Evolutionary conservation across 1,140 invertebrate species (phyloP).

Genomic region (Polyergus mexicanus): DNA sequence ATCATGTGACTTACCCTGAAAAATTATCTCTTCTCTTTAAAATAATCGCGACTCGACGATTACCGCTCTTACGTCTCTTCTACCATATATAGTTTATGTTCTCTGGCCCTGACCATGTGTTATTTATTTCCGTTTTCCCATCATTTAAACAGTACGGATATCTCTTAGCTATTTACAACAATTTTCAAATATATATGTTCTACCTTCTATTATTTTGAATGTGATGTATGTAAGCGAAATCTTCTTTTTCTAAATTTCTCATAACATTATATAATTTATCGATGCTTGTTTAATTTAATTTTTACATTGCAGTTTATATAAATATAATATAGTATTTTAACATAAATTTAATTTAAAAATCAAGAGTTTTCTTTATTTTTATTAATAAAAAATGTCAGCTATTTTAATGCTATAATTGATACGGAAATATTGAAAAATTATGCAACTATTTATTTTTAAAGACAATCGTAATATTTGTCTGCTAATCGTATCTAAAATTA

Average conservation of each 20-base stretch:
- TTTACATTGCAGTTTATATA: too few species aligned
- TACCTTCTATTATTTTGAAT: background rate
- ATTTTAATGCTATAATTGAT: too few species aligned
- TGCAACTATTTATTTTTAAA: too few species aligned
- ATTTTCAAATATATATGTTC: background rate
- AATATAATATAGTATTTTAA: too few species aligned
- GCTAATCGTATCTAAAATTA: background rate
- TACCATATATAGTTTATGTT: slow-evolving; percentile 27
- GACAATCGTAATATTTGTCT: too few species aligned
- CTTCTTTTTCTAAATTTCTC: background rate
- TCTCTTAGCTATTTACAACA: background rate
- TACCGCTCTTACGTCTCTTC: slow-evolving; percentile 31
- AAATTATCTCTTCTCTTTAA: slow-evolving; percentile 57
- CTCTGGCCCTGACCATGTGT: slow-evolving; percentile 37
- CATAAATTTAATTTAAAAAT: too few species aligned
- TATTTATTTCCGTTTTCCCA: slow-evolving; percentile 39
- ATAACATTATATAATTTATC: background rate
- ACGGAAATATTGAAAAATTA: too few species aligned
- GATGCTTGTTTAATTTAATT: too few species aligned
- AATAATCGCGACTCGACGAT: slow-evolving; percentile 57
- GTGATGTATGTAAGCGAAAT: background rate
- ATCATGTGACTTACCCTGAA: slow-evolving; percentile 55
- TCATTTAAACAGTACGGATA: slow-evolving; percentile 7
- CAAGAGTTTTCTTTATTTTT: too few species aligned
- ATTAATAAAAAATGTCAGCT: too few species aligned